Evolutionary conservation across 1,140 invertebrate genomes (phyloP).

Genomic region (Achatina immaculata): DNA sequence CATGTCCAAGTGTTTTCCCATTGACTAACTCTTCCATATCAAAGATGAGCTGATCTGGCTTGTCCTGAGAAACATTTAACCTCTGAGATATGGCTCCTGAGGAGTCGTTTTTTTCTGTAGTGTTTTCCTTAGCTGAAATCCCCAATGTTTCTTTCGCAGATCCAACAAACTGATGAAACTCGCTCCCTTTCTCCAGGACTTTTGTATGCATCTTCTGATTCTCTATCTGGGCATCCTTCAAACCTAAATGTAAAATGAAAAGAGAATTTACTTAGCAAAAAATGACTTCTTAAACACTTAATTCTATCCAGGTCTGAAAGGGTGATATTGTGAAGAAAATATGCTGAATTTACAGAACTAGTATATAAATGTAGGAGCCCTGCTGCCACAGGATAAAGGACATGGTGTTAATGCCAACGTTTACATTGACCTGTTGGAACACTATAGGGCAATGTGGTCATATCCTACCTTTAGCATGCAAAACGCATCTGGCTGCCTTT

Average conservation of each 20-base stretch:
- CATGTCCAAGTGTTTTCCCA: slow-evolving; percentile 29
- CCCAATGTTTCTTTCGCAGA: not conserved
- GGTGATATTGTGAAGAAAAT: no score
- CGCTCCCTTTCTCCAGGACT: slow-evolving; percentile 8
- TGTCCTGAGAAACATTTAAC: not conserved
- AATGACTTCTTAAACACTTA: no score
- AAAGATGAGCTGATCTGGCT: slow-evolving; percentile 13
- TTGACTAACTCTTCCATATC: slow-evolving; percentile 32
- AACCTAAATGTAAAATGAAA: not conserved
- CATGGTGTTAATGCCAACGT: no score
- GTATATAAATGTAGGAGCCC: no score
- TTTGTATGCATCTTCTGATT: slow-evolving; percentile 6
- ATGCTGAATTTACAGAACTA: no score
- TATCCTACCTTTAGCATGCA: no score
- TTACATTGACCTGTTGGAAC: no score
- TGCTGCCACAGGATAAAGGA: no score
- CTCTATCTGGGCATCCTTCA: not conserved
- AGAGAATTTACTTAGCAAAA: no score
- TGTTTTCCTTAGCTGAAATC: not conserved
- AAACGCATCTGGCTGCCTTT: no score
- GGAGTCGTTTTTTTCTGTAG: not conserved
- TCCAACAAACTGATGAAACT: slow-evolving; percentile 14
- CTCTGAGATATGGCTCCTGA: not conserved
- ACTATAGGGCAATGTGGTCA: no score
- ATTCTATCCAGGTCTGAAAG: no score